Evolutionary conservation across 2,797 vertebrate species (phyloP), one percentile per base, ranked within the genome.

Genomic region (Danio jaintianensis): DNA sequence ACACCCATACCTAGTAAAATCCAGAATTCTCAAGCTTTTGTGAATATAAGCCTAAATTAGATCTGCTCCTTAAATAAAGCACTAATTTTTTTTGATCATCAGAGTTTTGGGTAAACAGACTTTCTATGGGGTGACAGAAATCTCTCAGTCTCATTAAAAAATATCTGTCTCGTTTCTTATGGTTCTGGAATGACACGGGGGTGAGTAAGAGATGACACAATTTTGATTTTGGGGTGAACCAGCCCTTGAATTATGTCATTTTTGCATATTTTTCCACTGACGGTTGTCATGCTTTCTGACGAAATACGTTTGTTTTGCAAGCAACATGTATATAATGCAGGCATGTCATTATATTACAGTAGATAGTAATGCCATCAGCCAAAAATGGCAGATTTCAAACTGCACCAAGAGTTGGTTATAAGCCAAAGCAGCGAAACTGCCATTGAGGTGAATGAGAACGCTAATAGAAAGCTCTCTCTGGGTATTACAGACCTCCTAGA

Each of bases 331-430:
- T n/a, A 6, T 43, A 11, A 13, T 7, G 50, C 50, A 74, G 42
- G 47, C 47, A 12, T 38, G 22, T 12, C 43, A 42, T 53, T 55
- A 42, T 55, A 53, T 55, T 70, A 42, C n/a, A 71, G 50, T 53
- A 53, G 50, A 70, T 55, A 29, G 36, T 47, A 43, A 58, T 75
- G 16, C 11, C 16, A 63, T 50, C 59, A 63, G 29, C 45, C 7
- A 63, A 62, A 61, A 58, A 40, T 58, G 53, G 52, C 40, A 38
- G 72, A 75, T 62, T 73, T 75, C 58, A 50, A 50, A 75, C 58
- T 73, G 66, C 0, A 22, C 47, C 40, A 9, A 13, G 16, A 53
- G 15, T n/a, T 11, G 10, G 48, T 75, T 16, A 38, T n/a, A 20
- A 59, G n/a, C 15, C 56, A 29, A 63, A 50, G 59, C 59, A 40